Base-by-base conservation (phyloP, 2,113 vertebrate species). In the Chaetops frenatus region DNA sequence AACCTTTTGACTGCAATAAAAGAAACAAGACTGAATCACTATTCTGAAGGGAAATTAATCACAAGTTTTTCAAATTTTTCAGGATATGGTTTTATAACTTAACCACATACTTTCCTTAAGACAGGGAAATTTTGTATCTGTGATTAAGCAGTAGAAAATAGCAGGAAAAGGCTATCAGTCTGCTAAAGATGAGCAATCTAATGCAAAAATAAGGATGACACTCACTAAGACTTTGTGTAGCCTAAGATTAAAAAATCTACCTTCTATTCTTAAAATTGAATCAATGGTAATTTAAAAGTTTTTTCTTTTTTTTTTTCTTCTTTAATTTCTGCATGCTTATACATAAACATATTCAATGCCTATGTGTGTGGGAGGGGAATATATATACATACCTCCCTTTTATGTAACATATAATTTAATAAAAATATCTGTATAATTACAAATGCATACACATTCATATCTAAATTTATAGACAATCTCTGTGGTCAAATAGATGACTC, bases 1-100 rank as follows among this genome's bases (percentile, higher is more conserved):
- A 98, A 71, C 97, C 97, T 98, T 99, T 99, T 16, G 98, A 97
- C 99, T 99, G 94, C 28, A 97, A 97, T 2, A 80, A 73, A 97
- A 96, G 38, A 97, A 92, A 96, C 12, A 96, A 96, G 57, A 78
- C 5, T 44, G 11, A 80, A 91, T 95, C 71, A 95, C 47, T 95
- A 58, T 71, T 71, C 48, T 80, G n/a, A 27, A 89, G 18, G 0
- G 6, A 71, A 81, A 79, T 33, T 61, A 76, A 66, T 60, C 38
- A 60, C 6, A 80, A 78, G 11, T 15, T 35, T 8, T 56, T 78
- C 12, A 65, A 17, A 15, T 16, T 27, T 78, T 82, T 94, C 19
- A 76, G 44, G 11, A 5, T 60, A 78, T 28, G 29, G 10, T 4
- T 91, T 77, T 90, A 35, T 64, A 67, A 78, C 36, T 50, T 64